Evolutionary conservation across 2,888 invertebrate species (phyloP), one percentile per base, ranked within the genome.

Genomic region (Nineta flava): DNA sequence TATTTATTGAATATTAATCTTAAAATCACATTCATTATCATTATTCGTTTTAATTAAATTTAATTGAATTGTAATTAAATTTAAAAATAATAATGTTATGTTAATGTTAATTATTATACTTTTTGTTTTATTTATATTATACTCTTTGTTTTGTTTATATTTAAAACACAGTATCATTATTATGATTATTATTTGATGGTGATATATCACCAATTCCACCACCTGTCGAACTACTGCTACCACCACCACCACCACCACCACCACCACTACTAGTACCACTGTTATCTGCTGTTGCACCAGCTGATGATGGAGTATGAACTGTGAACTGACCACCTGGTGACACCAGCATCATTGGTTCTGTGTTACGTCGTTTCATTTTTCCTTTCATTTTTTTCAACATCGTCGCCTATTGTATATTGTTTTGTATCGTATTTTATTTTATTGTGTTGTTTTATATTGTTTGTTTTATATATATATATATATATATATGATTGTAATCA

Each of bases 361-460:
- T 91, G 75, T 94, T 91, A 67, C 94, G 84, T 60, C 95, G 79
- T 73, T 93, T 93, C 82, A 94, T 93, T 79, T 96, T 96, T 65
- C 81, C 81, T 75, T 87, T 87, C 72, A 84, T 86, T 80, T 97
- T 96, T 84, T 96, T 96, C 77, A 97, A 80, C 97, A 97, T 97
- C 73, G 96, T 96, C 70, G 97, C 96, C 96, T 96, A 77, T 73
- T 73, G 74, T n/a, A n/a, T n/a, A n/a, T n/a, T n/a, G n/a, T n/a
- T 71, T 68, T 67, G 70, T 71, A 58, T 38, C 38, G 38, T 26
- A 7, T 26, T 5, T 26, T 26, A 26, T 26, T 26, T 26, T 26
- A 26, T 26, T 26, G 26, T 26, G 4, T n/a, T 26, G 26, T 26
- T 26, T n/a, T 26, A 26, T 26, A 7, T 26, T 26, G 26, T 26